Base-by-base conservation (phyloP, 2,113 vertebrate species). In the Tapirus terrestris region DNA sequence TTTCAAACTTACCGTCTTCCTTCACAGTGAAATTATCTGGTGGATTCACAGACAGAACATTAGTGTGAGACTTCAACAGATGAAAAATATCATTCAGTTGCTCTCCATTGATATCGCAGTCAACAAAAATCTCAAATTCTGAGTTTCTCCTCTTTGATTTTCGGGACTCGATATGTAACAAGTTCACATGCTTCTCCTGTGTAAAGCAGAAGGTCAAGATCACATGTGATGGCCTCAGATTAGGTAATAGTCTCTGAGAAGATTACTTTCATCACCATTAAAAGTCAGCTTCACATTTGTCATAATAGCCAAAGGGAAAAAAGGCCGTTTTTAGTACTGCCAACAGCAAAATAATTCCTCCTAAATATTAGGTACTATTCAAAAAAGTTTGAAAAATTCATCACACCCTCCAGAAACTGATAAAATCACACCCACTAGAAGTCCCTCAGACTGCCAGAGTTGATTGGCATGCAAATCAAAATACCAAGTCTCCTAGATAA, bases 61-160 rank as follows among this genome's bases (percentile, higher is more conserved):
- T 99, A 81, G 99, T 99, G 0, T 99, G 99, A 96, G 99, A 99
- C 92, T 99, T 99, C 90, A 99, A 98, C 85, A 99, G 98, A 63
- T 99, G 99, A 97, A 99, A 99, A 96, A 99, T 99, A 96, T 99
- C 99, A 43, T 99, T 99, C 97, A 99, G 98, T 96, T 99, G 99
- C 96, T 99, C 99, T 58, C 99, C 99, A 98, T 99, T 99, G 97
- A 99, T 99, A 98, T 99, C 99, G 86, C 99, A 99, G 98, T 99
- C 99, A 98, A 99, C 99, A 56, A 99, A 99, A 94, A 99, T 99
- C 98, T 99, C 99, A 81, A 99, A 99, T 98, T 99, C 99, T 0
- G 99, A 99, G 98, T 99, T 99, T 97, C 99, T 99, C 98, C 99
- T 99, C 98, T 99, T 99, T 61, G 99, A 99, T 98, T 99, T 99